Base-by-base conservation (phyloP, 2,888 invertebrate species). In the Dascillus cervinus region DNA sequence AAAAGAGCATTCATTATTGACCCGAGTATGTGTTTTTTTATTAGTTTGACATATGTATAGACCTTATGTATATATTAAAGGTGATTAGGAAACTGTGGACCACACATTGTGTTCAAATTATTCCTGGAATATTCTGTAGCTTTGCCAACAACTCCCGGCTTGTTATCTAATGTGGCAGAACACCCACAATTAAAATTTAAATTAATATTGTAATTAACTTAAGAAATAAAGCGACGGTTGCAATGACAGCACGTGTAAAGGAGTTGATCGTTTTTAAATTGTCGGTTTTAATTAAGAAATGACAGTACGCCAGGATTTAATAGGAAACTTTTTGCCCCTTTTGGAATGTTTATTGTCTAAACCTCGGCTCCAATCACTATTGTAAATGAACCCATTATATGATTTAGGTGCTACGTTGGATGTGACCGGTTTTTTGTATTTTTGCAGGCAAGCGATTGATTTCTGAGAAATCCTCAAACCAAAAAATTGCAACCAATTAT, bases 121-220 rank as follows among this genome's bases (percentile, higher is more conserved):
- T 49, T 49, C 49, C 41, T 46, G 39, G 47, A 44, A 40, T 39
- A 32, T 35, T n/a, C 36, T 38, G 47, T 39, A 43, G 31, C 34
- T 32, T 38, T 44, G 46, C 46, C 46, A 46, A 44, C 43, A 33
- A 34, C 41, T 38, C 39, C 29, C 28, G 30, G 33, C 26, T 34
- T 34, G 17, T n/a, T 32, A 39, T 40, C 41, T 43, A 46, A 46
- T 46, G 43, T 39, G 34, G 39, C 38, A 41, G 46, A 46, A 46
- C 46, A 41, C 46, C 46, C 46, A 46, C 41, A 46, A 46, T 46
- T 46, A 46, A 37, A 41, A 36, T 43, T 43, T 45, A 41, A 45
- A 41, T 39, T 36, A 34, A 38, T 34, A 38, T 39, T 35, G 35
- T 39, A 39, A 39, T 39, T 39, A 39, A 35, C 21, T 22, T 21